Percentiles rank a stretch among this genome's conserved stretches.
Evolutionary conservation across 1,140 invertebrate genomes (phyloP).

Genomic region (Neodiprion pinetum): DNA sequence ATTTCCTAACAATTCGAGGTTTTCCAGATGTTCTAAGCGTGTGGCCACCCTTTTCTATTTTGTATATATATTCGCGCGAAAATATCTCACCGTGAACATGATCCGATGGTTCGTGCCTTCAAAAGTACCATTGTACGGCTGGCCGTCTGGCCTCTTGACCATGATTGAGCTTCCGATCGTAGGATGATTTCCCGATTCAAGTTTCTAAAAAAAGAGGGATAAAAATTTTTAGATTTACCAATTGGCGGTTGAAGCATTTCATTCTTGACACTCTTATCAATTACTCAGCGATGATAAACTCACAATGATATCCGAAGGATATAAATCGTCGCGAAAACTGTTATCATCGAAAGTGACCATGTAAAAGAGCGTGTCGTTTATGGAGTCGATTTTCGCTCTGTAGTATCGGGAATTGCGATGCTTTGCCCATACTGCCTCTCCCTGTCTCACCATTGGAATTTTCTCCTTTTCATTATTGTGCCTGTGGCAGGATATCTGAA

Average conservation of each 20-base stretch:
- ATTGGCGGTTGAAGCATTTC: neutral
- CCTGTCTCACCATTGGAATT: constrained; percentile 46
- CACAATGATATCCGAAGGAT: constrained; percentile 63
- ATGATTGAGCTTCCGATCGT: constrained; percentile 58
- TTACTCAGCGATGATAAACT: constrained; percentile 28
- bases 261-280: neutral
- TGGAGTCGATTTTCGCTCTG: constrained; percentile 62
- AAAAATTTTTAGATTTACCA: neutral
- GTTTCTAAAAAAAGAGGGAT: constrained; percentile 46
- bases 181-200: constrained; percentile 53
- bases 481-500: constrained; percentile 63
- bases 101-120: constrained; percentile 62
- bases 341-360: constrained; percentile 72
- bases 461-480: constrained; percentile 54
- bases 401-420: constrained; percentile 72
- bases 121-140: constrained; percentile 67
- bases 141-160: constrained; percentile 69
- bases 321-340: constrained; percentile 69
- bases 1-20: too few relatives aligned
- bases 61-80: too few relatives aligned
- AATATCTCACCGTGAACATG: constrained; percentile 64
- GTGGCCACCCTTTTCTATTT: too few relatives aligned
- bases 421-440: constrained; percentile 67
- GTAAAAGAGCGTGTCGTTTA: constrained; percentile 63
- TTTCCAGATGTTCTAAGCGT: too few relatives aligned